Evolutionary conservation across 2,888 invertebrate genomes (phyloP).

Genomic region (Limenitis camilla): DNA sequence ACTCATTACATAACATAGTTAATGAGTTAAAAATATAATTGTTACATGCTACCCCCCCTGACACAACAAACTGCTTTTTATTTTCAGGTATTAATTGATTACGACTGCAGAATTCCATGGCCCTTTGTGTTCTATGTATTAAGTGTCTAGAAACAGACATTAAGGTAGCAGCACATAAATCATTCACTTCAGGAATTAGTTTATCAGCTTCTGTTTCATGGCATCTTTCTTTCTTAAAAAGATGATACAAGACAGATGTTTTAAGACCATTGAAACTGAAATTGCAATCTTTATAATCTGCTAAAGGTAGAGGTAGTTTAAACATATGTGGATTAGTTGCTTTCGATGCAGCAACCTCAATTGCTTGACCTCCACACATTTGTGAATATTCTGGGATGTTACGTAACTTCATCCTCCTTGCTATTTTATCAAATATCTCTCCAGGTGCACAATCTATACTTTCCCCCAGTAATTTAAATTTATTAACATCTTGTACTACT

Average conservation of each 20-base stretch:
- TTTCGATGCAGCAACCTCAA: conserved; percentile 86
- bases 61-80: conserved; percentile 82
- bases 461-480: conserved; percentile 87
- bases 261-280: conserved; percentile 94
- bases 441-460: conserved; percentile 92
- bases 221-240: conserved; percentile 75
- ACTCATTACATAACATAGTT: conserved; percentile 78
- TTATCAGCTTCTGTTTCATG: conserved; percentile 77
- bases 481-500: conserved; percentile 81
- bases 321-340: conserved; percentile 80
- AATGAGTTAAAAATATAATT: conserved; percentile 84
- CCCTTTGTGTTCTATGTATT: conserved; percentile 88
- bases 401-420: conserved; percentile 86
- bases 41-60: conserved; percentile 98
- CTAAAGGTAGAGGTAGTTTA: conserved; percentile 78
- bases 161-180: conserved; percentile 91
- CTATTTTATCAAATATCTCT: conserved; percentile 94
- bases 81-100: conserved; percentile 78
- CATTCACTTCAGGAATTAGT: conserved; percentile 82
- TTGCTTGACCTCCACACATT: conserved; percentile 88
- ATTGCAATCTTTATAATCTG: conserved; percentile 83
- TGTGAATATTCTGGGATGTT: conserved; percentile 83
- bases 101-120: conserved; percentile 82
- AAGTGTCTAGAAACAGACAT: conserved; percentile 84
- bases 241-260: conserved; percentile 72